Percentiles rank a stretch among this genome's conserved stretches.
These are phyloP conservation scores for Drosophila yakuba DNA, from an alignment of 1,140 invertebrate species.

Conservation along the genomic window DNA sequence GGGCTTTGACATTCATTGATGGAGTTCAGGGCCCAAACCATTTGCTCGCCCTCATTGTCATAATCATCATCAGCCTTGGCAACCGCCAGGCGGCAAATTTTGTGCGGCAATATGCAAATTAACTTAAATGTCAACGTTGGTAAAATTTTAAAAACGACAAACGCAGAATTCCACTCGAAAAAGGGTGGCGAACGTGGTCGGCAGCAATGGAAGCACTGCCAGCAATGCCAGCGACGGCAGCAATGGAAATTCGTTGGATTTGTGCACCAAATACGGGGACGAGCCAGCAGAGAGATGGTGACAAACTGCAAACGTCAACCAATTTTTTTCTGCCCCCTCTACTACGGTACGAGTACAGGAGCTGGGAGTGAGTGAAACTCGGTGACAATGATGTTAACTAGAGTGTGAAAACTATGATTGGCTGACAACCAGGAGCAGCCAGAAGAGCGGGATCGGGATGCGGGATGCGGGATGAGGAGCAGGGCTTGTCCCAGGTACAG, in stretches of 20 bases:
- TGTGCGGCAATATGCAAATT: conserved; percentile 74
- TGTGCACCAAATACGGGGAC: conserved; percentile 47
- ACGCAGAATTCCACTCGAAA: conserved; percentile 59
- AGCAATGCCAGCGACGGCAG: conserved; percentile 14
- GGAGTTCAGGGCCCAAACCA: conserved; percentile 24
- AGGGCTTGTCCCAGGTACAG: neutral
- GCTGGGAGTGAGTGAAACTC: conserved; percentile 61
- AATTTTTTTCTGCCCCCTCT: conserved; percentile 45
- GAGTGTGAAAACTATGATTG: conserved; percentile 83
- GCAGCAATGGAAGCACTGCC: conserved; percentile 9
- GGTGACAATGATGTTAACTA: conserved; percentile 82
- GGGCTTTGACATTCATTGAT: conserved; percentile 8
- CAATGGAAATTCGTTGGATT: conserved; percentile 56
- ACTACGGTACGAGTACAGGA: conserved; percentile 32
- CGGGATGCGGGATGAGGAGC: too few relatives aligned
- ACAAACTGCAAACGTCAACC: conserved; percentile 75
- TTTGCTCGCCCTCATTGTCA: conserved; percentile 24
- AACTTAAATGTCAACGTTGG: conserved; percentile 76
- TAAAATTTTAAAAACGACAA: conserved; percentile 58
- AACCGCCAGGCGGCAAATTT: conserved; percentile 33
- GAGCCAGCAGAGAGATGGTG: conserved; percentile 13
- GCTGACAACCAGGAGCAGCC: conserved; percentile 48
- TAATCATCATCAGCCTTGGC: conserved; percentile 35
- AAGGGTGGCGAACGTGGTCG: conserved; percentile 31
- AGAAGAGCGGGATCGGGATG: neutral